These are phyloP conservation scores for Melopsittacus undulatus DNA, from an alignment of 2,797 vertebrate species.

Conservation along the genomic window DNA sequence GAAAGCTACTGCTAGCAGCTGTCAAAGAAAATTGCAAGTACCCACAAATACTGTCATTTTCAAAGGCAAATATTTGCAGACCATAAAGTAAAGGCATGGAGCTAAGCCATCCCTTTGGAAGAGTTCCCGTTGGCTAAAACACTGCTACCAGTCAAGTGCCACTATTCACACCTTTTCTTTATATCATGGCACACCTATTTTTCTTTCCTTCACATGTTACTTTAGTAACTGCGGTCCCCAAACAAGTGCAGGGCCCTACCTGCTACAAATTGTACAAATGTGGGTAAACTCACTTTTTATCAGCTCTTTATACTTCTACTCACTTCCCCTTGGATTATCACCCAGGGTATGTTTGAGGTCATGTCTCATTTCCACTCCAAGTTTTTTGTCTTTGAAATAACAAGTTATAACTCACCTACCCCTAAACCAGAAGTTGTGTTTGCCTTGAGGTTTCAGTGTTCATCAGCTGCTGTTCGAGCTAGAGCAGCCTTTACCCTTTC, in stretches of 20 bases:
- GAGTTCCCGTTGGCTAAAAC: neutral
- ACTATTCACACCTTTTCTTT: conserved; percentile 1
- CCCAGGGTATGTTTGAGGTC: neutral
- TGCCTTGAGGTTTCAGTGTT: neutral
- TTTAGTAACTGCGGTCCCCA: neutral
- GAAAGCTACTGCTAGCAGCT: conserved; percentile 57
- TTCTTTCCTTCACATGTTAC: neutral
- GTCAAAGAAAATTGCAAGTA: conserved; percentile 48
- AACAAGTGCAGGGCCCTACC: neutral
- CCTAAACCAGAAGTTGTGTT: neutral
- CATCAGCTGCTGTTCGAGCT: neutral
- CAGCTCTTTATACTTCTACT: neutral
- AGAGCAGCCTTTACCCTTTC: neutral
- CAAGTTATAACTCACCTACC: neutral
- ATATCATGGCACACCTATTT: neutral
- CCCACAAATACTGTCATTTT: conserved; percentile 59
- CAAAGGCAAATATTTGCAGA: conserved; percentile 59
- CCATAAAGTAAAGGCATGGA: conserved; percentile 30
- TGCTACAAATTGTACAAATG: neutral
- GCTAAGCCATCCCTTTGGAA: conserved; percentile 50
- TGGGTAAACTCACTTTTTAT: neutral
- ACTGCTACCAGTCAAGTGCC: neutral
- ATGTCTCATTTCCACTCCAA: neutral
- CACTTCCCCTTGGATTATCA: neutral
- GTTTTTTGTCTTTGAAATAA: neutral